Conservation (phyloP, 2,797 vertebrate genomes). For the Acanthornis magna region DNA sequence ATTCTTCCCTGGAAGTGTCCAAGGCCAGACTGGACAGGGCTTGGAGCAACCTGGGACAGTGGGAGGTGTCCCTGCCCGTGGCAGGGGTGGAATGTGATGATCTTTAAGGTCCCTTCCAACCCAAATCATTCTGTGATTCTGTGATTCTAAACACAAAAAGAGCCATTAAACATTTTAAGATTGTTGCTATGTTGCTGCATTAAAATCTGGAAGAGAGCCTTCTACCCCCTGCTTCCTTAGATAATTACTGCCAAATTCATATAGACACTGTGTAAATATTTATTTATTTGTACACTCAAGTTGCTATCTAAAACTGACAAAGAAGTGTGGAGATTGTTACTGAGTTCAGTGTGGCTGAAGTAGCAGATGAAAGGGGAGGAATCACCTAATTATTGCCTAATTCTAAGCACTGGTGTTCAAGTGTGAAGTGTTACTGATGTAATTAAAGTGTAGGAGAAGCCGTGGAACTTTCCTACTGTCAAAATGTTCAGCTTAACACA, state of each 20-base stretch:
- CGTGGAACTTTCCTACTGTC: background rate
- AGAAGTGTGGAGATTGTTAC: background rate
- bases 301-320: background rate
- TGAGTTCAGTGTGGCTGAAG: background rate
- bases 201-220: background rate
- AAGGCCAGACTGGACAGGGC: rapidly evolving
- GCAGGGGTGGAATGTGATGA: background rate
- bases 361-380: background rate
- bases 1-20: background rate
- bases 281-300: background rate
- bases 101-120: background rate
- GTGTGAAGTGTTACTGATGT: background rate
- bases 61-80: background rate
- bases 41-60: rapidly evolving
- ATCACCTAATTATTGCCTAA: background rate
- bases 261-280: background rate
- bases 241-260: background rate
- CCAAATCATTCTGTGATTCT: background rate
- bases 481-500: background rate
- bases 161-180: background rate
- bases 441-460: background rate
- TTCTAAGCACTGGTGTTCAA: background rate
- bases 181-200: background rate
- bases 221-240: background rate
- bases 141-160: background rate